These are phyloP conservation scores for Drosophila mimica DNA, from an alignment of 2,888 invertebrate species.

Conservation along the genomic window DNA sequence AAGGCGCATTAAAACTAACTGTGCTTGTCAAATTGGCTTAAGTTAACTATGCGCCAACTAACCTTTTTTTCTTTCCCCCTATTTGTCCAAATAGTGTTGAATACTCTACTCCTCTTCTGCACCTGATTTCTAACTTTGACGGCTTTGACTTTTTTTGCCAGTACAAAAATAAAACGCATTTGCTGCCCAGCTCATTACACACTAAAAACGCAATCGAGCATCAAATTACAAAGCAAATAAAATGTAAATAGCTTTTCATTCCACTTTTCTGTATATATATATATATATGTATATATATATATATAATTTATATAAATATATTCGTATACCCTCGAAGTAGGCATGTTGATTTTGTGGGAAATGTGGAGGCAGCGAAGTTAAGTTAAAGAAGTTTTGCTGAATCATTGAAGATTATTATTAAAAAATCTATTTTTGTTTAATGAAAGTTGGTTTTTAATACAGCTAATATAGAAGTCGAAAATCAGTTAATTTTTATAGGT, in stretches of 20 bases:
- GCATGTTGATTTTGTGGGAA: background rate
- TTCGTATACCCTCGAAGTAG: slow-evolving; percentile 1
- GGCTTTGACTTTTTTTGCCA: slow-evolving; percentile 21
- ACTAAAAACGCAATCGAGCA: slow-evolving; percentile 79
- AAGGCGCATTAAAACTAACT: slow-evolving; percentile 16
- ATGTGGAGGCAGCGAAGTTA: background rate
- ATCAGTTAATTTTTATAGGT: too few species aligned
- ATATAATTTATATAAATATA: slow-evolving; percentile 18
- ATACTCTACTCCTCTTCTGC: background rate
- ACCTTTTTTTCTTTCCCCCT: background rate
- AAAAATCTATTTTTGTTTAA: background rate
- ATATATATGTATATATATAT: slow-evolving; percentile 29
- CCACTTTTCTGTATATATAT: slow-evolving; percentile 36
- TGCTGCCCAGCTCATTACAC: slow-evolving; percentile 70
- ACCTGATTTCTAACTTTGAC: slow-evolving; percentile 17
- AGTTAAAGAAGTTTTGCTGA: background rate
- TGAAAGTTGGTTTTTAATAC: background rate
- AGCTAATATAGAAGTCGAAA: background rate
- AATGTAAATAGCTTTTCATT: slow-evolving; percentile 73
- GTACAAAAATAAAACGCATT: slow-evolving; percentile 64
- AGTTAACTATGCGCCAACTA: slow-evolving; percentile 6
- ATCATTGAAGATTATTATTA: background rate
- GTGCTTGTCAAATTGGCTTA: background rate
- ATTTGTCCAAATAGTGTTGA: slow-evolving; percentile 2
- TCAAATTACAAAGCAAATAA: slow-evolving; percentile 79